Conservation (phyloP, 2,113 vertebrate species). For the Willisornis vidua region DNA sequence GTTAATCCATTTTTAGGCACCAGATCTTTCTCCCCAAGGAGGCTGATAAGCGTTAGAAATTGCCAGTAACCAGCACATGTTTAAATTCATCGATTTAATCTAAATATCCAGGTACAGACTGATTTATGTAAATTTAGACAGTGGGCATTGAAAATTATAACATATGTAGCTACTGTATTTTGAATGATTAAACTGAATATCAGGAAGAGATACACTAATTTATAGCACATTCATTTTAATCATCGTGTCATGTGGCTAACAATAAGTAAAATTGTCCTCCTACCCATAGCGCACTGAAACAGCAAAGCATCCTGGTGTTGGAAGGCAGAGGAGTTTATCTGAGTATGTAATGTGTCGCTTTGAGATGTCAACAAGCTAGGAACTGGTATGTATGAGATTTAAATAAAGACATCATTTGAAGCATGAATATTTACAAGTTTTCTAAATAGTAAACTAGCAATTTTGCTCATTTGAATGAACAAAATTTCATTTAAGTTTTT, state of each 20-base stretch:
- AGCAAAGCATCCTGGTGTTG: neutral
- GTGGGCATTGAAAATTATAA: neutral
- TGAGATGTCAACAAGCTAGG: neutral
- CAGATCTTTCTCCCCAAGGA: neutral
- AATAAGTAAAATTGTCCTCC: neutral
- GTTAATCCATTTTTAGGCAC: neutral
- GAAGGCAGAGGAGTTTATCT: neutral
- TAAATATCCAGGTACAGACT: neutral
- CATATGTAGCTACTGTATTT: neutral
- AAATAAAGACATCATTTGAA: neutral
- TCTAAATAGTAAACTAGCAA: neutral
- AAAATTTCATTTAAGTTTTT: neutral
- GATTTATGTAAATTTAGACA: neutral
- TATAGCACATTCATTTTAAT: neutral
- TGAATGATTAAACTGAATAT: neutral
- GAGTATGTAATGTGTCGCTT: neutral
- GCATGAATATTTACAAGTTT: neutral
- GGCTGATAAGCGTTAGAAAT: neutral
- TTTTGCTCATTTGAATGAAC: neutral
- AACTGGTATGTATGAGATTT: neutral
- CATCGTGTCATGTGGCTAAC: rapidly evolving
- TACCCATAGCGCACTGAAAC: neutral
- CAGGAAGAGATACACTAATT: neutral
- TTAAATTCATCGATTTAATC: neutral
- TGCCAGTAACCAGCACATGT: neutral